Evolutionary conservation across 2,113 vertebrate species (phyloP), one percentile per base, ranked within the genome.

Genomic region (Coryphaenoides rupestris): DNA sequence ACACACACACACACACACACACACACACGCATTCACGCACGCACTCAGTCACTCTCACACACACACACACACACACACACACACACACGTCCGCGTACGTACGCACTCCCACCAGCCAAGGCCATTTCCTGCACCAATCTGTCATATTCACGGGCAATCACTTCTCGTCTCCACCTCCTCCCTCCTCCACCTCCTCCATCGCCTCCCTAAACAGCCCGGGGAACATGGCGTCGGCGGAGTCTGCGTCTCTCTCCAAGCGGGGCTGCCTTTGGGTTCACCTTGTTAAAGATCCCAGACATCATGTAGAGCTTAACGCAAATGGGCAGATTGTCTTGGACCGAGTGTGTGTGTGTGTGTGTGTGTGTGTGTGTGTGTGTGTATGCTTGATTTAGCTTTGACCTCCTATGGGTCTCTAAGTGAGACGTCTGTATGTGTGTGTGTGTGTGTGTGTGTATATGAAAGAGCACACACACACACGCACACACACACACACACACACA

Each of bases 401-500:
- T 5, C 28, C 10, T 33, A 33, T n/a, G n/a, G n/a, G n/a, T n/a
- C 5, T 33, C 28, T 33, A 3, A 33, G 28, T 33, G 28, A 33
- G 28, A 33, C 3, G 24, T 26, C 3, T 6, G 24, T 26, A 10
- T 33, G 5, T 23, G 54, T 10, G 9, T 21, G 21, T 21, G 21
- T 13, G 54, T 55, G 19, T 22, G 54, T 55, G 19, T 21, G 5
- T 49, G 47, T 49, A 16, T n/a, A 49, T 33, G 28, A 33, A 33
- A 33, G 28, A 33, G 10, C 52, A 24, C 22, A 58, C 21, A 24
- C 21, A 59, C 16, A 47, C 28, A 56, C 13, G 55, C 69, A 61
- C 10, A 19, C 14, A 61, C 21, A 14, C 10, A 65, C 3, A 60
- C 50, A 28, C 21, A 72, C 21, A 22, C 58, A 56, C 33, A 62